A percentile compares a stretch with the other conserved stretches of the same genome.
Evolutionary conservation across 2,888 invertebrate species (phyloP).

Genomic region (Drosophila infuscata): DNA sequence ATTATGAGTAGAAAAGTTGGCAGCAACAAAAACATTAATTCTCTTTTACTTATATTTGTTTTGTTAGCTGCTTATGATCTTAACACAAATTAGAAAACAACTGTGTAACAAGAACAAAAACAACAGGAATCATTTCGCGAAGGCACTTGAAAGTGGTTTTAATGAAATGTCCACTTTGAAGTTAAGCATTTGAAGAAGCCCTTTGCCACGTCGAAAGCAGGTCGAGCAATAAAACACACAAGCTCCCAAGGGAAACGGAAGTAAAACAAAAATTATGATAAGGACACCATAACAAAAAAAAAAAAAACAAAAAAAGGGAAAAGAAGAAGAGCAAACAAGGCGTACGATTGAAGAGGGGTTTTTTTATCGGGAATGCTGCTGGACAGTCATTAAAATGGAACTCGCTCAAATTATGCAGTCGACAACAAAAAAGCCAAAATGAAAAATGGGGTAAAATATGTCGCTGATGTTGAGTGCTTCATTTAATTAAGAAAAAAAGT

Average conservation of each 20-base stretch:
- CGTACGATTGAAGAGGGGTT: slow-evolving; percentile 13
- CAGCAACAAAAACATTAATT: slow-evolving; percentile 15
- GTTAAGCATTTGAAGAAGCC: slow-evolving; percentile 50
- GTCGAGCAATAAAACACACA: slow-evolving; percentile 35
- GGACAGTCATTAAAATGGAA: slow-evolving; percentile 70
- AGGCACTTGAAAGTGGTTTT: slow-evolving; percentile 50
- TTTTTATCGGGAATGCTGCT: slow-evolving; percentile 2
- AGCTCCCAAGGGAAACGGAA: slow-evolving; percentile 50
- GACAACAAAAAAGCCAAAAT: slow-evolving; percentile 10
- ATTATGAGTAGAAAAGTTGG: slow-evolving; percentile 60
- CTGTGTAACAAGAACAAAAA: slow-evolving; percentile 35
- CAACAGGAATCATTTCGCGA: slow-evolving; percentile 19
- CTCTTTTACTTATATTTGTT: slow-evolving; percentile 18
- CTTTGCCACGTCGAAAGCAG: slow-evolving; percentile 2
- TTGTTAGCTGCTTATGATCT: slow-evolving; percentile 15
- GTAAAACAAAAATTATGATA: slow-evolving; percentile 68
- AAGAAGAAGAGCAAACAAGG: background rate
- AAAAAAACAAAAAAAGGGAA: background rate
- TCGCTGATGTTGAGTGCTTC: slow-evolving; percentile 78
- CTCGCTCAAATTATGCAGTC: slow-evolving; percentile 65
- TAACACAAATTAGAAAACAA: slow-evolving; percentile 53
- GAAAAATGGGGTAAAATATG: slow-evolving; percentile 56
- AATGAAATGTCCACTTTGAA: slow-evolving; percentile 74
- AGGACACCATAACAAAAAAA: slow-evolving; percentile 17
- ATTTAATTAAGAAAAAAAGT: slow-evolving; percentile 81